Percentiles rank a stretch among this genome's conserved stretches.
These are phyloP conservation scores for Hydrotaea diabolus DNA, from an alignment of 2,888 invertebrate genomes.

Conservation along the genomic window DNA sequence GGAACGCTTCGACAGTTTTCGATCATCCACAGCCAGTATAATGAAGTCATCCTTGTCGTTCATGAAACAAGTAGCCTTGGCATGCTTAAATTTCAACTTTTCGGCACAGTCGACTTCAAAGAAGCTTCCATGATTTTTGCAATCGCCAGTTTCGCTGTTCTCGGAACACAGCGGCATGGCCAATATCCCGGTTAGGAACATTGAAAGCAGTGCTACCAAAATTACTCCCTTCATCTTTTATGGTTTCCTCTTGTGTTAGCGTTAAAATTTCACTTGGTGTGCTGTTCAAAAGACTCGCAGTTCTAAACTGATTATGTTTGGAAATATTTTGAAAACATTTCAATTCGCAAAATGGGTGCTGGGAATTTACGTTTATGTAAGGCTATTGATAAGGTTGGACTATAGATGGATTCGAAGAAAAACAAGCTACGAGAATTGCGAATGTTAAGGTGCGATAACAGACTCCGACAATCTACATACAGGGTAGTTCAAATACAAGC, in stretches of 20 bases:
- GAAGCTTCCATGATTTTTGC: not conserved
- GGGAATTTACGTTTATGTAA: not conserved
- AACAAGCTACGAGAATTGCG: not conserved
- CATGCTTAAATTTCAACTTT: conserved; percentile 3
- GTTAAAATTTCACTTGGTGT: not conserved
- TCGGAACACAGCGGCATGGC: not conserved
- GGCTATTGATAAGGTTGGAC: not conserved
- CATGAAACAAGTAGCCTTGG: conserved; percentile 16
- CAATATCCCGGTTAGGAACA: not conserved
- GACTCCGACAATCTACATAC: too few species aligned
- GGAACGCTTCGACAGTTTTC: not conserved
- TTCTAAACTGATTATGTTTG: conserved; percentile 4
- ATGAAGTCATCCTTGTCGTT: conserved; percentile 6
- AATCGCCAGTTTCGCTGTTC: not conserved
- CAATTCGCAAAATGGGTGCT: not conserved
- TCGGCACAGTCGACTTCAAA: conserved; percentile 1
- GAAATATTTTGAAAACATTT: not conserved
- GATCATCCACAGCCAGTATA: not conserved
- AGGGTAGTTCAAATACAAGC: too few species aligned
- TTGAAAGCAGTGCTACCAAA: not conserved
- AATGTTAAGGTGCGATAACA: not conserved
- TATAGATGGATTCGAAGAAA: not conserved
- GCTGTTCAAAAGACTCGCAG: not conserved
- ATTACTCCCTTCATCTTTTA: not conserved
- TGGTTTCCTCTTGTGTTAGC: not conserved